phyloP scores from a whole-genome alignment of 2,888 invertebrate species.

The Noctua janthina region DNA sequence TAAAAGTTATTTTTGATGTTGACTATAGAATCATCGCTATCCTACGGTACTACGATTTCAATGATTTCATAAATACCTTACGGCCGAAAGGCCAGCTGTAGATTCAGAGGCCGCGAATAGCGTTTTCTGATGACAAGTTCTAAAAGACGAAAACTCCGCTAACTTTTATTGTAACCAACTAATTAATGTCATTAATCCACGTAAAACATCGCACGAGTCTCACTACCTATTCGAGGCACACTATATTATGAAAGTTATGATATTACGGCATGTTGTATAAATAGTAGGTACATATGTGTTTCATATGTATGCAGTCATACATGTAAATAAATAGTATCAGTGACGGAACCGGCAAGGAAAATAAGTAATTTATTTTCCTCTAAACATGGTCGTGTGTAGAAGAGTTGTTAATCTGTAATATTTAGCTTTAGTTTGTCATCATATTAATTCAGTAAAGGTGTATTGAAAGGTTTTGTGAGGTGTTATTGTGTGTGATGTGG shows the following conservation, averaged over 20 bases:
- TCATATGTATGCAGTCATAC: not conserved
- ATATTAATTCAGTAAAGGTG: slow-evolving; percentile 10
- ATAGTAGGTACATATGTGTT: not conserved
- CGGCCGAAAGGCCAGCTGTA: not conserved
- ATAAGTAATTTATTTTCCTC: slow-evolving; percentile 46
- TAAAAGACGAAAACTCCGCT: not conserved
- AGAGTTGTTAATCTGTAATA: not conserved
- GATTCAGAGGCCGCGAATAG: not conserved
- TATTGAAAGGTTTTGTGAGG: not conserved
- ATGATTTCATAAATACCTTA: slow-evolving; percentile 12
- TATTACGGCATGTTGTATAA: slow-evolving; percentile 9
- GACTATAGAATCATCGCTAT: not conserved
- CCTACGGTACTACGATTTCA: not conserved
- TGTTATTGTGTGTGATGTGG: not conserved
- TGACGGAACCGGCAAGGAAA: slow-evolving; percentile 19
- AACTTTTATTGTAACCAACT: not conserved
- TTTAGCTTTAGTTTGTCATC: not conserved
- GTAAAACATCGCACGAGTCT: not conserved
- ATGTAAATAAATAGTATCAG: slow-evolving; percentile 2
- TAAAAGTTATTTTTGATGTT: not conserved
- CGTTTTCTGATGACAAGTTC: not conserved
- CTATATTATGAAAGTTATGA: not conserved
- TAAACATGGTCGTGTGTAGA: not conserved
- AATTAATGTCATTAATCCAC: no score
- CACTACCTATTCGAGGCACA: not conserved